These are phyloP conservation scores for Micrastur ruficollis DNA, from an alignment of 2,797 vertebrate species.

Conservation along the genomic window DNA sequence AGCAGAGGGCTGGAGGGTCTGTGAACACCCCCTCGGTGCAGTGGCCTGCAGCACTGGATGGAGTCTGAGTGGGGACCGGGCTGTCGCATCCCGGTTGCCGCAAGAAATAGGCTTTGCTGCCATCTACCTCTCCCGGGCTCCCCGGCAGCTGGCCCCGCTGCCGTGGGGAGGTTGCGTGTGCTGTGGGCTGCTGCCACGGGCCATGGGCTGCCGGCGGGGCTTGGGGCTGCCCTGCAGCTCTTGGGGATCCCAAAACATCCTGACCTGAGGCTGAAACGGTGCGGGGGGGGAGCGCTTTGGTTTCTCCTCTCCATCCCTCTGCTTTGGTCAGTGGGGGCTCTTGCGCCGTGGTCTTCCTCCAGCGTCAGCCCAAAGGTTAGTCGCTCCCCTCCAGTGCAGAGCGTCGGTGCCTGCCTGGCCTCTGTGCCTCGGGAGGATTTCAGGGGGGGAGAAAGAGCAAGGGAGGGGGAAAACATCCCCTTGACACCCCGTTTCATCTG, in stretches of 20 bases:
- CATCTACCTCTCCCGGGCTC: constrained; percentile 29
- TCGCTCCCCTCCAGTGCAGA: neutral
- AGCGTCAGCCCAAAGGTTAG: neutral
- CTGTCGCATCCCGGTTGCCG: neutral
- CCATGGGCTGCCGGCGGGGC: neutral
- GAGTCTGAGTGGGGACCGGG: neutral
- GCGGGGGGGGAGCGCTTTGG: neutral
- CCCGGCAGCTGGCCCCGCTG: neutral
- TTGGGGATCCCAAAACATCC: neutral
- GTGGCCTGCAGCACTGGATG: neutral
- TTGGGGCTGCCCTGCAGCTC: neutral
- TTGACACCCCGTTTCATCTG: neutral
- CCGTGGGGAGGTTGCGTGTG: neutral
- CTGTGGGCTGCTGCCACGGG: neutral
- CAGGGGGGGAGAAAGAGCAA: neutral
- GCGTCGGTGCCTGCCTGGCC: neutral
- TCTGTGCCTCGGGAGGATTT: neutral
- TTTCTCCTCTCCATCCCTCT: too few species aligned
- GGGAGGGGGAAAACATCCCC: too few species aligned
- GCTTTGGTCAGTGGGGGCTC: fast-evolving
- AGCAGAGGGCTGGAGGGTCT: neutral
- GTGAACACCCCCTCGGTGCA: fast-evolving
- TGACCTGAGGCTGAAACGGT: fast-evolving
- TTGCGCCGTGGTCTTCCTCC: neutral
- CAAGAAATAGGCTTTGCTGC: constrained; percentile 52